Percentiles rank a stretch among this genome's conserved stretches.
Evolutionary conservation across 2,888 invertebrate species (phyloP).

Genomic region (Drosophila recens): DNA sequence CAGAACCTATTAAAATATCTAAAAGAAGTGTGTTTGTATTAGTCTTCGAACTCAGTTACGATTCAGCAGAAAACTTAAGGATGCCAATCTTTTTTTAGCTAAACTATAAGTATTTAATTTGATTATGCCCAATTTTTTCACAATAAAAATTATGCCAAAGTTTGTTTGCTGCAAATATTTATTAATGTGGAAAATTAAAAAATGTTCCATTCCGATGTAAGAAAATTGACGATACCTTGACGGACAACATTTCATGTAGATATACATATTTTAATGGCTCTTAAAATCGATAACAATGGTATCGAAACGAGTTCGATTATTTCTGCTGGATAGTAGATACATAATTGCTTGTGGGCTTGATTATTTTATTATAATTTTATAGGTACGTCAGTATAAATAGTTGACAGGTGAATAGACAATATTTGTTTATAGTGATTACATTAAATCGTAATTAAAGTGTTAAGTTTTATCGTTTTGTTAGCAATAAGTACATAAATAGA

Average conservation of each 20-base stretch:
- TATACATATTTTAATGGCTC: slow-evolving; percentile 6
- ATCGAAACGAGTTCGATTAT: slow-evolving; percentile 48
- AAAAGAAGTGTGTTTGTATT: no score
- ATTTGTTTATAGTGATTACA: neutral
- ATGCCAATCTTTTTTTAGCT: no score
- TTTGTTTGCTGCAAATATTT: no score
- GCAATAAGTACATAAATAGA: neutral
- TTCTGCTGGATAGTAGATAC: slow-evolving; percentile 66
- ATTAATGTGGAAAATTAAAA: no score
- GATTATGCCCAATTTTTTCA: no score
- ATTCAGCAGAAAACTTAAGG: no score
- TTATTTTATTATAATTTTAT: slow-evolving; percentile 70
- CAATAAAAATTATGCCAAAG: no score
- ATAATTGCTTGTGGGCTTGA: slow-evolving; percentile 71
- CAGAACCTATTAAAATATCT: no score
- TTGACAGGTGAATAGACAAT: slow-evolving; percentile 9
- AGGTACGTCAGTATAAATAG: slow-evolving; percentile 53
- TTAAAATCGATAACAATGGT: slow-evolving; percentile 36
- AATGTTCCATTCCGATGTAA: neutral
- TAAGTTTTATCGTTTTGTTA: neutral
- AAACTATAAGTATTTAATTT: no score
- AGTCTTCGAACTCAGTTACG: no score
- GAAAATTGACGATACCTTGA: slow-evolving; percentile 7
- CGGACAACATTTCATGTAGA: neutral
- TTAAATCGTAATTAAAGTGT: neutral